Evolutionary conservation across 2,113 vertebrate genomes (phyloP).

Genomic region (Cairina moschata): DNA sequence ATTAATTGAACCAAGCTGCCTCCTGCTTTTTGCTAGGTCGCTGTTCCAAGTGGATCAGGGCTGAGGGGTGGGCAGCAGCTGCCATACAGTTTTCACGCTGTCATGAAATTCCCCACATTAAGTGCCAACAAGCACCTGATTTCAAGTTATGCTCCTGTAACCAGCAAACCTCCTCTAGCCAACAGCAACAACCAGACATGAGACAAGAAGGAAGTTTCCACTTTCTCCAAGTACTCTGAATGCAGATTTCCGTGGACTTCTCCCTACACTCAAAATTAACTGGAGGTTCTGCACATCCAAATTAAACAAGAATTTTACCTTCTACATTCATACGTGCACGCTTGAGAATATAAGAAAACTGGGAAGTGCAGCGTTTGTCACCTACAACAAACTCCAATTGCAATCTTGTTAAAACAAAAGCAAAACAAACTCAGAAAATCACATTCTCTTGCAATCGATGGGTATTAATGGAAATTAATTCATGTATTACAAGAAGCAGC

Average conservation of each 20-base stretch:
- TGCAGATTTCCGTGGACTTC: background rate
- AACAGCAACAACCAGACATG: background rate
- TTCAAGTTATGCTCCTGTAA: background rate
- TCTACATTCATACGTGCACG: background rate
- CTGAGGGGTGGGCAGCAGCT: background rate
- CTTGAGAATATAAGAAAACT: background rate
- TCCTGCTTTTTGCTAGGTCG: background rate
- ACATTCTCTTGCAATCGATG: fast-evolving
- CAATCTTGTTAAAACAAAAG: background rate
- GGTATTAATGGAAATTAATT: too few relatives aligned
- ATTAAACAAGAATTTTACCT: background rate
- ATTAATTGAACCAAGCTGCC: background rate
- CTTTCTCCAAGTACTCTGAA: background rate
- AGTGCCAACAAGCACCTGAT: background rate
- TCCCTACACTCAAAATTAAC: background rate
- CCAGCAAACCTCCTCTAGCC: background rate
- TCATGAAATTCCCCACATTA: background rate
- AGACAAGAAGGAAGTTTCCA: background rate
- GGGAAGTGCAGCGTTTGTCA: background rate
- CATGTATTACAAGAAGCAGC: background rate
- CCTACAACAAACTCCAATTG: background rate
- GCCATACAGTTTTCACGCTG: background rate
- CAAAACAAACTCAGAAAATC: background rate
- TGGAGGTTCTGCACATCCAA: background rate
- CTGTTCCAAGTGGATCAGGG: background rate